Evolutionary conservation across 2,888 invertebrate genomes (phyloP).

Genomic region (Hypena proboscidalis): DNA sequence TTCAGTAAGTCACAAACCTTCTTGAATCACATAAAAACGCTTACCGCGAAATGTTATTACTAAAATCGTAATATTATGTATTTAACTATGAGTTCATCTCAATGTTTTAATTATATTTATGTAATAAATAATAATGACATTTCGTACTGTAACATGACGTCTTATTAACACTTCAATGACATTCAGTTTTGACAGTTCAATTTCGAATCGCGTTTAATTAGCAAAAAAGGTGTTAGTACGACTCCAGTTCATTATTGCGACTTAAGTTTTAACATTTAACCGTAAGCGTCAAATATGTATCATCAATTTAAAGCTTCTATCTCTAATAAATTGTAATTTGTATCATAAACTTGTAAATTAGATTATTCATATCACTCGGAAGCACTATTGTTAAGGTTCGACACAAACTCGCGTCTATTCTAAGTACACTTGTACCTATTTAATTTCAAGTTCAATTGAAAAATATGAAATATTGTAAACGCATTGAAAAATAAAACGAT

Average conservation of each 20-base stretch:
- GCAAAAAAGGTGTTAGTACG: no score
- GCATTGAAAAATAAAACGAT: constrained; percentile 72
- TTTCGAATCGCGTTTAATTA: no score
- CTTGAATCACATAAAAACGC: background rate
- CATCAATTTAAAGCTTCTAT: constrained; percentile 31
- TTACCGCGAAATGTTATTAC: background rate
- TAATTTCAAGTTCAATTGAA: constrained; percentile 63
- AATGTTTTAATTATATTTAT: no score
- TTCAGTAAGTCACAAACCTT: background rate
- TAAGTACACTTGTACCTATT: constrained; percentile 66
- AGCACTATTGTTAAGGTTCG: constrained; percentile 67
- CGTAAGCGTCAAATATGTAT: background rate
- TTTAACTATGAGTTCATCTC: no score
- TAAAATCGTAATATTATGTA: no score
- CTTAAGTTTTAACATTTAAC: no score
- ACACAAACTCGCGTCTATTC: constrained; percentile 60
- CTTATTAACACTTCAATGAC: no score
- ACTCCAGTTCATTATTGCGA: no score
- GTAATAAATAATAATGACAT: no score
- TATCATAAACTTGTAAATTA: constrained; percentile 44
- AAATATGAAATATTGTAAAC: constrained; percentile 70
- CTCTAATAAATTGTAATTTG: constrained; percentile 36
- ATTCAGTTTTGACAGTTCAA: no score
- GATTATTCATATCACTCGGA: constrained; percentile 65
- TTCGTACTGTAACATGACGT: no score